Conservation (phyloP, 2,888 invertebrate genomes). For the Magallana nippona region DNA sequence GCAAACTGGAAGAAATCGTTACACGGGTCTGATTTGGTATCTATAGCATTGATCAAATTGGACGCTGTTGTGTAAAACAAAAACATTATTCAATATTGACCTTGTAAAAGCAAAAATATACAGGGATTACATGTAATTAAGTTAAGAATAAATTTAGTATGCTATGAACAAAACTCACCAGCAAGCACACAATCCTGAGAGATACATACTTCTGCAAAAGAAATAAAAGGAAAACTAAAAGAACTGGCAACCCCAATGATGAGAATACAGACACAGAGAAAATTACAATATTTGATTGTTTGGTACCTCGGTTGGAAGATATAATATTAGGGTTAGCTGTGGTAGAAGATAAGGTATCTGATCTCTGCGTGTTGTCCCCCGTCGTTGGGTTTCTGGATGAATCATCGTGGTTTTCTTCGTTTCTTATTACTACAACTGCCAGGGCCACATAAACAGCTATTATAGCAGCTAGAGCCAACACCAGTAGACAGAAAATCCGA, state of each 20-base stretch:
- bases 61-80: conserved; percentile 52
- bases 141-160: too few relatives aligned
- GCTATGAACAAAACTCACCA: neutral
- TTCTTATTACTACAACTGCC: conserved; percentile 36
- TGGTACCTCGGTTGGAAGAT: too few relatives aligned
- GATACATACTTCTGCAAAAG: conserved; percentile 36
- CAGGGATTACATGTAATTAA: too few relatives aligned
- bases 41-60: conserved; percentile 59
- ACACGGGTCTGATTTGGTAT: conserved; percentile 61
- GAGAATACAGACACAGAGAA: neutral
- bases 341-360: neutral
- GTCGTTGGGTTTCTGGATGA: too few relatives aligned
- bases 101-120: too few relatives aligned
- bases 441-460: conserved; percentile 46
- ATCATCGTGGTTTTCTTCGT: conserved; percentile 30
- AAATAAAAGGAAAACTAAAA: neutral
- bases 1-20: conserved; percentile 68
- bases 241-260: neutral
- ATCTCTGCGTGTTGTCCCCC: too few relatives aligned
- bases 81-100: neutral
- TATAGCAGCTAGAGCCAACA: conserved; percentile 38
- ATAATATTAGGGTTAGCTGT: neutral
- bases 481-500: neutral
- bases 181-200: conserved; percentile 41
- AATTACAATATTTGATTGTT: too few relatives aligned